Conservation (phyloP, 2,113 vertebrate species). For the Dromas ardeola region DNA sequence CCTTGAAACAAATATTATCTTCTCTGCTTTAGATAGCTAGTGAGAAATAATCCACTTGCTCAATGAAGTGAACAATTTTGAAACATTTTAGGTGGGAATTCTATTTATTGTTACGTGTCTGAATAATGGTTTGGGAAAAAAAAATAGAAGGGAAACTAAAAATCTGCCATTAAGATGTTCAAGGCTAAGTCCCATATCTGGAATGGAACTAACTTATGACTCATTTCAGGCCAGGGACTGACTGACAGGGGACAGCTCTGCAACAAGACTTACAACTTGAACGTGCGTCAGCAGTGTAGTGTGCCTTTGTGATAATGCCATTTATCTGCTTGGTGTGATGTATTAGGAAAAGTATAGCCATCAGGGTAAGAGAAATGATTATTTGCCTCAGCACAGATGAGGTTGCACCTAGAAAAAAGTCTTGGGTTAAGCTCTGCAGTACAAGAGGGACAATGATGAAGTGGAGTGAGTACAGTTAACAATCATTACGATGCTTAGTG, state of each 20-base stretch:
- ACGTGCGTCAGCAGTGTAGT: neutral
- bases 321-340: neutral
- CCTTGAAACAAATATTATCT: neutral
- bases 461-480: neutral
- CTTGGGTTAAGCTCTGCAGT: neutral
- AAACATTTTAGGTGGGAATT: neutral
- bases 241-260: neutral
- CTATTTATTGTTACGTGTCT: neutral
- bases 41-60: neutral
- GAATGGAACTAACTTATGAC: neutral
- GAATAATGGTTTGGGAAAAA: neutral
- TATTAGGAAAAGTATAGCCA: neutral
- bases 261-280: neutral
- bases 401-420: neutral
- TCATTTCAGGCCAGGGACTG: neutral
- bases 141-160: neutral
- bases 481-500: neutral
- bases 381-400: neutral
- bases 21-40: neutral
- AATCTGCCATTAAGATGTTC: neutral
- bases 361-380: neutral
- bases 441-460: neutral
- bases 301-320: neutral
- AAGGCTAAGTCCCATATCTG: neutral
- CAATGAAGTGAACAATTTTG: neutral